Conservation (phyloP, 2,113 vertebrate genomes). For the Propithecus coquereli region DNA sequence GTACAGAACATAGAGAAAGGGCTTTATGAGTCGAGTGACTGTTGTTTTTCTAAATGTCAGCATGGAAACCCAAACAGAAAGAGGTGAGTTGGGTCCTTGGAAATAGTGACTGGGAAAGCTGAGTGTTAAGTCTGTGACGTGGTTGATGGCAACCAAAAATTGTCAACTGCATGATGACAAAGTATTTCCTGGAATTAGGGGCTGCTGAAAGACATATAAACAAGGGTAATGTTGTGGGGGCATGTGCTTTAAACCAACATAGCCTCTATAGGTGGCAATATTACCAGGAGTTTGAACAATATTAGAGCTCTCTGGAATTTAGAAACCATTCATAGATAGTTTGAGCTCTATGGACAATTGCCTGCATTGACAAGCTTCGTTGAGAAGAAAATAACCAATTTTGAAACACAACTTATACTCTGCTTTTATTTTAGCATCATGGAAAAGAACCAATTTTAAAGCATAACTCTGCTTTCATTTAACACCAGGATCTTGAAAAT, state of each 20-base stretch:
- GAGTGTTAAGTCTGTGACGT: conserved; percentile 74
- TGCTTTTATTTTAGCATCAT: conserved; percentile 15
- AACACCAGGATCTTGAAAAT: conserved; percentile 18
- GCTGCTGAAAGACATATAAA: conserved; percentile 60
- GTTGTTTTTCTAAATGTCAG: conserved; percentile 83
- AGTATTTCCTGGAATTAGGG: conserved; percentile 76
- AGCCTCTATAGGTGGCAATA: background rate
- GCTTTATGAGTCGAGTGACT: conserved; percentile 73
- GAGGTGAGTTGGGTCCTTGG: conserved; percentile 78
- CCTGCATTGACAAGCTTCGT: background rate
- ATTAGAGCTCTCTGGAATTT: conserved; percentile 15
- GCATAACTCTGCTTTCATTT: conserved; percentile 26
- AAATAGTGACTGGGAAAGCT: conserved; percentile 74
- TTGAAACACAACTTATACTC: background rate
- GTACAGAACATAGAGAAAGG: conserved; percentile 66
- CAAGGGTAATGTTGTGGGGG: background rate
- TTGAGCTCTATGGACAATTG: background rate
- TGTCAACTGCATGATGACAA: conserved; percentile 63
- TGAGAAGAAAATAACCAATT: conserved; percentile 3
- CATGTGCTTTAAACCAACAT: background rate
- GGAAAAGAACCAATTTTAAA: conserved; percentile 43
- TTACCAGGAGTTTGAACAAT: background rate
- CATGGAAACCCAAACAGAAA: conserved; percentile 79
- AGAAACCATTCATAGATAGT: background rate
- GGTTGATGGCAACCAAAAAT: conserved; percentile 67